These are phyloP conservation scores for Podargus strigoides DNA, from an alignment of 2,797 vertebrate species.

Conservation along the genomic window DNA sequence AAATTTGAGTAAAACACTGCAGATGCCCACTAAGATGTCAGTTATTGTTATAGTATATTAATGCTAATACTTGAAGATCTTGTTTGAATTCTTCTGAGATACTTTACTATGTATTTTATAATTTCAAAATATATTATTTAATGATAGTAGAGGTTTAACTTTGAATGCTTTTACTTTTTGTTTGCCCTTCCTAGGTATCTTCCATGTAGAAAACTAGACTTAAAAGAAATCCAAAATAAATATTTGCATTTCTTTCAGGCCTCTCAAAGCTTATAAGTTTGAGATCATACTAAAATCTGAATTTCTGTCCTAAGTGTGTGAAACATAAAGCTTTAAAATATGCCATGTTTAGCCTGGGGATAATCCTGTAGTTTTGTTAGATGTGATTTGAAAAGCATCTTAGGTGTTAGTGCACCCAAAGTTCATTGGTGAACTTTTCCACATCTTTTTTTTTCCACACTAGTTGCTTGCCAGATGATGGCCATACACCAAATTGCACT, in stretches of 20 bases:
- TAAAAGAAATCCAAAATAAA: not conserved
- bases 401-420: not conserved
- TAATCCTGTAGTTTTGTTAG: not conserved
- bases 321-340: not conserved
- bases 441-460: not conserved
- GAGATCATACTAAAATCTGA: not conserved
- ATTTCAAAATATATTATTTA: not conserved
- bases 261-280: not conserved
- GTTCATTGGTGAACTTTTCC: not conserved
- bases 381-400: not conserved
- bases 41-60: not conserved
- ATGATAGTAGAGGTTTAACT: not conserved
- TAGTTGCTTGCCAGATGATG: conserved; percentile 51
- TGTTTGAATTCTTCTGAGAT: not conserved
- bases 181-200: not conserved
- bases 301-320: not conserved
- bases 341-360: not conserved
- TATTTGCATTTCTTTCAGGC: not conserved
- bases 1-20: not conserved
- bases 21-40: not conserved
- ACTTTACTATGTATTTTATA: not conserved
- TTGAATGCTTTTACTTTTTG: not conserved
- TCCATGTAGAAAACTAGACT: not conserved
- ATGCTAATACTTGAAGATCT: not conserved
- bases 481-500: conserved; percentile 42